phyloP scores from a whole-genome alignment of 1,140 invertebrate genomes.

The Tribolium castaneum region DNA sequence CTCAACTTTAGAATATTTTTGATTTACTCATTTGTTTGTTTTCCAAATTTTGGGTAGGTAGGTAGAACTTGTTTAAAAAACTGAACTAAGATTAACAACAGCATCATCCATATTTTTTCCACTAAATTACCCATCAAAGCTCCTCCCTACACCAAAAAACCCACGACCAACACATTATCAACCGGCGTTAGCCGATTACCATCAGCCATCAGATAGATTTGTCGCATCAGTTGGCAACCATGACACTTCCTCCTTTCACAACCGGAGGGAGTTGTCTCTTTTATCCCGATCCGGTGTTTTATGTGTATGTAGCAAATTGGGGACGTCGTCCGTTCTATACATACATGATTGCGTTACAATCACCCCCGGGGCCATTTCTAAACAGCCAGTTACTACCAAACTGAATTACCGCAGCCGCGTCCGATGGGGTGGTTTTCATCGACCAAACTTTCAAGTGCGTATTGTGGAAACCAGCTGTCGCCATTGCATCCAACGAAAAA shows the following conservation, averaged over 20 bases:
- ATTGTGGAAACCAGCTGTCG: constrained; percentile 41
- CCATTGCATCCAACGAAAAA: neutral
- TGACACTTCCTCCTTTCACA: neutral
- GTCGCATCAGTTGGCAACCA: constrained; percentile 21
- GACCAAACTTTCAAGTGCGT: constrained; percentile 37
- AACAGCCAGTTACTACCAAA: constrained; percentile 34
- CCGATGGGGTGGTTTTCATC: constrained; percentile 37
- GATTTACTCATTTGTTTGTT: no score
- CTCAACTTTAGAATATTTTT: no score
- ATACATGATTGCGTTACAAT: constrained; percentile 42
- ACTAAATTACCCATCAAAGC: neutral
- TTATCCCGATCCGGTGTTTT: constrained; percentile 12
- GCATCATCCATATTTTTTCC: neutral
- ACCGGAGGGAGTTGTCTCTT: constrained; percentile 3
- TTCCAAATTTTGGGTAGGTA: no score
- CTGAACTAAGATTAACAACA: neutral
- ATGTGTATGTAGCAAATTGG: constrained; percentile 37
- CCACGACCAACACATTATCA: neutral
- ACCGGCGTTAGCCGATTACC: neutral
- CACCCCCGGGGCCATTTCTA: constrained; percentile 30
- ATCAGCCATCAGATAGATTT: neutral
- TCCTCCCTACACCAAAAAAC: neutral
- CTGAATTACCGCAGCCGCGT: constrained; percentile 15
- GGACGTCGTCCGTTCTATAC: constrained; percentile 26
- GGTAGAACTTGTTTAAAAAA: no score